These are phyloP conservation scores for Pollachius pollachius DNA, from an alignment of 2,113 vertebrate species.

Conservation along the genomic window DNA sequence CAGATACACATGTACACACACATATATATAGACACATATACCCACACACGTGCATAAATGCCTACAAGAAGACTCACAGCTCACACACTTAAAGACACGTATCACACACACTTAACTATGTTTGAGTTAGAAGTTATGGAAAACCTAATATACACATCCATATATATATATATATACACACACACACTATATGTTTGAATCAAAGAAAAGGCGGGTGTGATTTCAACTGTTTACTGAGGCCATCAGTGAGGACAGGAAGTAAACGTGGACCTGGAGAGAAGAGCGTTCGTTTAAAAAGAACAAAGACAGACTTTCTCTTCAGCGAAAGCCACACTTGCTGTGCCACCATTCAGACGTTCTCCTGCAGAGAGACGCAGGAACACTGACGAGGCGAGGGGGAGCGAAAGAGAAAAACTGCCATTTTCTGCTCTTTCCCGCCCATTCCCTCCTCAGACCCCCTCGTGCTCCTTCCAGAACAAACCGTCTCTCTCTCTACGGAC, in stretches of 20 bases:
- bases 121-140: conserved; percentile 57
- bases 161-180: conserved; percentile 29
- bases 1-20: conserved; percentile 44
- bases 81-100: conserved; percentile 34
- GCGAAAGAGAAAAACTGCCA: conserved; percentile 69
- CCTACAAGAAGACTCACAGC: conserved; percentile 9
- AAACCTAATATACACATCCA: conserved; percentile 56
- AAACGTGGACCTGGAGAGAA: conserved; percentile 33
- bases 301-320: conserved; percentile 46
- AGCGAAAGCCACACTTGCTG: conserved; percentile 33
- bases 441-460: conserved; percentile 31
- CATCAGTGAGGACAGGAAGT: conserved; percentile 29
- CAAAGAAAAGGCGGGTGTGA: conserved; percentile 48
- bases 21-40: conserved; percentile 16
- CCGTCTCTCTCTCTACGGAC: conserved; percentile 35
- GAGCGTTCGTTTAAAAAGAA: conserved; percentile 29
- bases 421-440: conserved; percentile 64
- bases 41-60: conserved; percentile 4
- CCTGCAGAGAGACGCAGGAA: conserved; percentile 9
- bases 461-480: conserved; percentile 39
- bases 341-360: conserved; percentile 38
- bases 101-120: conserved; percentile 26
- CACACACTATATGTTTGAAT: conserved; percentile 54
- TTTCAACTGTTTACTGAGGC: conserved; percentile 36
- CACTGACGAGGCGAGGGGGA: conserved; percentile 41